Evolutionary conservation across 2,113 vertebrate species (phyloP), one percentile per base, ranked within the genome.

Genomic region (Hippocampus zosterae): DNA sequence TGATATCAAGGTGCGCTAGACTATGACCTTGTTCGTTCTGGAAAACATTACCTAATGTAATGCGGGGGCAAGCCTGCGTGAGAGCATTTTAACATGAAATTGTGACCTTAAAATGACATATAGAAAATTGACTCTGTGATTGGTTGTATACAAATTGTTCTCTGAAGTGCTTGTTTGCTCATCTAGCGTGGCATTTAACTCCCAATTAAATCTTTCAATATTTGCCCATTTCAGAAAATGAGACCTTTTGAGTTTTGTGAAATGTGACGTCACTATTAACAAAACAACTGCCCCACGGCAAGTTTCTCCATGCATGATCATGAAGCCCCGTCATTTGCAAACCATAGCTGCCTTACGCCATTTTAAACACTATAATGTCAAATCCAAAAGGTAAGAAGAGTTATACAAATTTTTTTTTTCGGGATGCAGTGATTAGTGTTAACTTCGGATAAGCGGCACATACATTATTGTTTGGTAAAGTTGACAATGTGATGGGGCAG

Each of bases 1-100:
- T 74, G 63, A 63, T 74, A 74, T 64, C 77, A 67, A 3, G 65
- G 61, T 52, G 65, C 67, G 78, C 65, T 23, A 75, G 76, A 88
- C 76, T 76, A 57, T 73, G 72, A 74, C 72, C 70, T 76, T 64
- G 1, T 44, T 44, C 2, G 7, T 55, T 25, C 11, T 67, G 52
- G 10, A 66, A 12, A 63, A 44, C 42, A 59, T 53, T 72, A 77
- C 19, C 61, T 65, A 70, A 55, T 13, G 16, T n/a, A 1, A 60
- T 29, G 15, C 2, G 25, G 33, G 1, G 57, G 27, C 57, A 60
- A 18, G 27, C 33, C 57, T 60, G 15, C 15, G 19, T 33, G 57
- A 60, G 6, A 13, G 15, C 27, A 3, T 57, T 57, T 57, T 13
- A 53, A 53, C 21, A n/a, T 55, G n/a, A 55, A 55, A 55, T 23